Percentiles rank a stretch among this genome's conserved stretches.
Conservation (phyloP, 2,113 vertebrate species). For the Cardinalis cardinalis region DNA sequence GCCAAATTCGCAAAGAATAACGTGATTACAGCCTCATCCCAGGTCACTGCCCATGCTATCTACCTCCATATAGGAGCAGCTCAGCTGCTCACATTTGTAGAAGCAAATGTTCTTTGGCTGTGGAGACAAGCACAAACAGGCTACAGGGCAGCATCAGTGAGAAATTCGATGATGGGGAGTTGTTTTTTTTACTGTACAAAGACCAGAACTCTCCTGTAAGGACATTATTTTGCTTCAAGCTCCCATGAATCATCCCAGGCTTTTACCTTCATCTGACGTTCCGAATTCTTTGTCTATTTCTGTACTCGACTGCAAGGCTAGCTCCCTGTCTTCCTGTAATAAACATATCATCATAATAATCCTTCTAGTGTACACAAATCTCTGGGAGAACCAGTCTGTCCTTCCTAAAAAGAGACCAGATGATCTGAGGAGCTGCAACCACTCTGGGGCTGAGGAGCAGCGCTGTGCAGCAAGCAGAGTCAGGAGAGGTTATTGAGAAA, state of each 20-base stretch:
- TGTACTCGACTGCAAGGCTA: conserved; percentile 27
- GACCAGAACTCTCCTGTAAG: conserved; percentile 8
- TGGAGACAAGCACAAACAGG: not conserved
- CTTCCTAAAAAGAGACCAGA: not conserved
- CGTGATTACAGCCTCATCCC: not conserved
- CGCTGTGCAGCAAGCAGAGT: not conserved
- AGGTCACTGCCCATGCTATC: not conserved
- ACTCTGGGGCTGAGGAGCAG: not conserved
- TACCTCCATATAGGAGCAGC: not conserved
- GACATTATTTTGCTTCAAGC: not conserved
- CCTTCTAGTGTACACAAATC: not conserved
- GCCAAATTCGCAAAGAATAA: not conserved
- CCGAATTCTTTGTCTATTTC: conserved; percentile 1
- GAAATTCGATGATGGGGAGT: rapidly evolving
- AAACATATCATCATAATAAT: conserved; percentile 25
- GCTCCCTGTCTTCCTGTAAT: conserved; percentile 19
- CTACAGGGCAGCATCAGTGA: not conserved
- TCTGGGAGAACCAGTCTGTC: not conserved
- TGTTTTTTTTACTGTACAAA: not conserved
- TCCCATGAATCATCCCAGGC: conserved; percentile 33
- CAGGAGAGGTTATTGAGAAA: not conserved
- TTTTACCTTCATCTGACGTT: not conserved
- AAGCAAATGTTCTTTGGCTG: not conserved
- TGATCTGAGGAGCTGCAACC: not conserved
- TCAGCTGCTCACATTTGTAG: not conserved